Conservation (phyloP, 2,797 vertebrate species). For the Hippocampus kuda region DNA sequence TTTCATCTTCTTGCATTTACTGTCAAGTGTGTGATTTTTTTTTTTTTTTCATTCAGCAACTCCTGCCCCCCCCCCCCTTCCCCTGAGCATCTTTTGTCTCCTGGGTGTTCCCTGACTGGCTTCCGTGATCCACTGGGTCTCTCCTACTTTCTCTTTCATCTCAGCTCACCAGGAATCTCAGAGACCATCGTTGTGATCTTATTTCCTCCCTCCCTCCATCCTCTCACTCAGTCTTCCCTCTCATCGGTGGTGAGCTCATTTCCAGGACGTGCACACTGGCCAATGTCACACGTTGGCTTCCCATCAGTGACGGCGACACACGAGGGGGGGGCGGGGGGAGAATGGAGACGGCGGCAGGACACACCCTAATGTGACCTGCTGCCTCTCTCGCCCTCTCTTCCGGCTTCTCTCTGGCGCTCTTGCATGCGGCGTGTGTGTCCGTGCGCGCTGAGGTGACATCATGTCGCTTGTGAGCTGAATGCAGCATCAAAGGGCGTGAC, state of each 20-base stretch:
- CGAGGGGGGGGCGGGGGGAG: slow-evolving; percentile 5
- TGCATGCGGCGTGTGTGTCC: slow-evolving; percentile 6
- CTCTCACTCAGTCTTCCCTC: background rate
- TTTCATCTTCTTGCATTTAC: background rate
- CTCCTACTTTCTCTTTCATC: slow-evolving; percentile 28
- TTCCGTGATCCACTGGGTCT: background rate
- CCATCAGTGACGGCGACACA: slow-evolving; percentile 20
- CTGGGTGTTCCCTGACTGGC: slow-evolving; percentile 12
- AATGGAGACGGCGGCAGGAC: slow-evolving; percentile 21
- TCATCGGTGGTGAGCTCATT: slow-evolving; percentile 45
- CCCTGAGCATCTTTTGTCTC: slow-evolving; percentile 21
- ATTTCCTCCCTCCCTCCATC: slow-evolving; percentile 13
- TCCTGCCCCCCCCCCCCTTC: background rate
- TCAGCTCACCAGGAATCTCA: slow-evolving; percentile 24
- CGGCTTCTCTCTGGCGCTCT: slow-evolving; percentile 20
- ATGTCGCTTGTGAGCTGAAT: slow-evolving; percentile 41
- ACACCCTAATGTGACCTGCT: slow-evolving; percentile 47
- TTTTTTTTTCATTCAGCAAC: background rate
- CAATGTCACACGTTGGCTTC: slow-evolving; percentile 36
- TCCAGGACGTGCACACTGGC: slow-evolving; percentile 45
- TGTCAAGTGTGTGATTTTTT: background rate
- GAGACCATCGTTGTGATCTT: slow-evolving; percentile 39
- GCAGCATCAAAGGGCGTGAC: slow-evolving; percentile 3
- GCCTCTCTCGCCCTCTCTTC: slow-evolving; percentile 14
- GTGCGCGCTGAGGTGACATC: slow-evolving; percentile 33